Evolutionary conservation across 2,113 vertebrate genomes (phyloP).

Genomic region (Grallaria varia): DNA sequence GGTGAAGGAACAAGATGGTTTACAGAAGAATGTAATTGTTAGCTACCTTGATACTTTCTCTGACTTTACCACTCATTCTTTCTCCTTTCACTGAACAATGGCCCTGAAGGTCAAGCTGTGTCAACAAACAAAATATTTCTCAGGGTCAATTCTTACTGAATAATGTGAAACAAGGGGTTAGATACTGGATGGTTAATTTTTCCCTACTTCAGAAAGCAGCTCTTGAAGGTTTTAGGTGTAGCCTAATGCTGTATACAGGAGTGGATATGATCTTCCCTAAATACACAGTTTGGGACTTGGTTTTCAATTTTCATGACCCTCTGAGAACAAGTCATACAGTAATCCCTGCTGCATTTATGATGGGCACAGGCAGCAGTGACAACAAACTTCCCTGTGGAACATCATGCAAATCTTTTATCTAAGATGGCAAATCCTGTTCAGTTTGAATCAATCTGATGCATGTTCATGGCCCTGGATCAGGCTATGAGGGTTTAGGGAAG

Average conservation of each 20-base stretch:
- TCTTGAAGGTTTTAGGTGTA: not conserved
- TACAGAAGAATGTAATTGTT: not conserved
- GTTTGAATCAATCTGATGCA: not conserved
- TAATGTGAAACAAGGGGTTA: not conserved
- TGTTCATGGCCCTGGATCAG: not conserved
- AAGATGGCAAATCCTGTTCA: not conserved
- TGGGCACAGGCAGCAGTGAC: not conserved
- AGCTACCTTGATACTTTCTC: not conserved
- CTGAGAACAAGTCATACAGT: not conserved
- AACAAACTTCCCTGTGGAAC: not conserved
- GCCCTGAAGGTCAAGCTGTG: not conserved
- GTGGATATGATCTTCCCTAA: not conserved
- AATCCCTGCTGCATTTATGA: not conserved
- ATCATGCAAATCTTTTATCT: not conserved
- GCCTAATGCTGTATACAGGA: not conserved
- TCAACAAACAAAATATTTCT: not conserved
- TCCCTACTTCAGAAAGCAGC: not conserved
- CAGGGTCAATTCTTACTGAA: not conserved
- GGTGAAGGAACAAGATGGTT: not conserved
- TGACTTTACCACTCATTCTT: not conserved
- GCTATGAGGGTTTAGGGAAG: not conserved
- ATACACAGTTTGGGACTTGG: not conserved
- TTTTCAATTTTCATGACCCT: not conserved
- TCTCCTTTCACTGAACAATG: not conserved
- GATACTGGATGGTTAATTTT: not conserved